Conservation (phyloP, 2,113 vertebrate genomes). For the Ranitomeya imitator region DNA sequence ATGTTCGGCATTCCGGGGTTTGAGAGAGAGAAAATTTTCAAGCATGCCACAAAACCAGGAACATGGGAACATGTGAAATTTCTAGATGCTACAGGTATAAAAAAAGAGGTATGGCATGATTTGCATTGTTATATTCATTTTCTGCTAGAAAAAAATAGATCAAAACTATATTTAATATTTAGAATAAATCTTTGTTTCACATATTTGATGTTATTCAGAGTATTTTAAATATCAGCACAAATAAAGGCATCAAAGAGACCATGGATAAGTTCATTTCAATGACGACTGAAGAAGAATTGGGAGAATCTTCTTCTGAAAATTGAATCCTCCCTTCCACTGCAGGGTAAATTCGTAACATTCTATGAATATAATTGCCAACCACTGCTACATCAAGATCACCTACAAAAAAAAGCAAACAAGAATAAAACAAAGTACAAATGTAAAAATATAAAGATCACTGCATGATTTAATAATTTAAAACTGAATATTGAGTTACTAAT, state of each 20-base stretch:
- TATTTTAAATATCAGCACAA: conserved; percentile 44
- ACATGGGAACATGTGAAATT: too few relatives aligned
- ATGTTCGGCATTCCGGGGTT: too few relatives aligned
- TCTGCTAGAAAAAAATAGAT: not conserved
- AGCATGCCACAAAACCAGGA: too few relatives aligned
- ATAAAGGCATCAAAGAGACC: conserved; percentile 58
- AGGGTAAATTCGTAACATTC: conserved; percentile 79
- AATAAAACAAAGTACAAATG: not conserved
- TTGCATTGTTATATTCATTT: too few relatives aligned
- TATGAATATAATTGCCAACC: conserved; percentile 78
- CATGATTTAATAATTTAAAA: not conserved
- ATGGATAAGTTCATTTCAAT: conserved; percentile 60
- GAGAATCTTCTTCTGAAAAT: conserved; percentile 65
- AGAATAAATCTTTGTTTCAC: not conserved
- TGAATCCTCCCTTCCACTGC: conserved; percentile 84
- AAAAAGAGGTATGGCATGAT: too few relatives aligned
- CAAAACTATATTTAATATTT: not conserved
- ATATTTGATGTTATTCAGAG: conserved; percentile 17
- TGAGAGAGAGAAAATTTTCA: too few relatives aligned
- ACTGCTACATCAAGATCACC: conserved; percentile 83
- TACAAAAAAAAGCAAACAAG: conserved; percentile 61
- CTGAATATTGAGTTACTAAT: not conserved
- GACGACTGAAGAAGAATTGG: conserved; percentile 51
- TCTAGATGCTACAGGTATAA: too few relatives aligned
- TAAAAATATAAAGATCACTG: not conserved